A percentile compares a stretch with the other conserved stretches of the same genome.
phyloP scores from a whole-genome alignment of 2,888 invertebrate species.

The Melieria crassipennis region DNA sequence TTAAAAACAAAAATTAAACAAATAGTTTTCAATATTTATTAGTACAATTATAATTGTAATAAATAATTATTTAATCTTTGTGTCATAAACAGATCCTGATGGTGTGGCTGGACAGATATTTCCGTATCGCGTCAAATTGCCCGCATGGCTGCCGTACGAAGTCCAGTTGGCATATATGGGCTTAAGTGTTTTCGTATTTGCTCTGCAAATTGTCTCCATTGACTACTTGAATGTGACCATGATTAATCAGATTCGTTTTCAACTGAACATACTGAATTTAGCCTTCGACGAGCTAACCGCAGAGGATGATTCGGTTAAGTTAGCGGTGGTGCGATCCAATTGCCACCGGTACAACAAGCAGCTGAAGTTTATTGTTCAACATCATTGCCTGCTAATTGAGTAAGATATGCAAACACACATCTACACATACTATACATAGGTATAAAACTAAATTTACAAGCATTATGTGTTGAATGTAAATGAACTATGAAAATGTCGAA shows the following conservation, averaged over 20 bases:
- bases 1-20: no score
- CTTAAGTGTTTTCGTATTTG: slow-evolving; percentile 42
- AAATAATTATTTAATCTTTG: neutral
- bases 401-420: slow-evolving; percentile 32
- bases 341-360: slow-evolving; percentile 27
- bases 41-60: no score
- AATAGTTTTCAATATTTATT: neutral
- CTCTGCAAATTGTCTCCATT: slow-evolving; percentile 48
- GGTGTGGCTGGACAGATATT: slow-evolving; percentile 48
- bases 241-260: slow-evolving; percentile 55
- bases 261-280: slow-evolving; percentile 51
- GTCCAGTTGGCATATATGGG: slow-evolving; percentile 50
- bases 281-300: slow-evolving; percentile 49
- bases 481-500: no score
- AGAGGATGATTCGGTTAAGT: neutral
- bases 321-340: neutral
- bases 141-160: slow-evolving; percentile 43
- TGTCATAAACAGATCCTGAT: slow-evolving; percentile 8
- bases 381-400: slow-evolving; percentile 51
- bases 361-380: slow-evolving; percentile 47
- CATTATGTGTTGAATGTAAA: no score
- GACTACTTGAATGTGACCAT: slow-evolving; percentile 53
- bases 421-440: neutral
- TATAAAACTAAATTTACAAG: neutral
- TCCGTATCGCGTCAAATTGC: slow-evolving; percentile 50